Evolutionary conservation across 2,113 vertebrate species (phyloP).

Genomic region (Cinclus cinclus): DNA sequence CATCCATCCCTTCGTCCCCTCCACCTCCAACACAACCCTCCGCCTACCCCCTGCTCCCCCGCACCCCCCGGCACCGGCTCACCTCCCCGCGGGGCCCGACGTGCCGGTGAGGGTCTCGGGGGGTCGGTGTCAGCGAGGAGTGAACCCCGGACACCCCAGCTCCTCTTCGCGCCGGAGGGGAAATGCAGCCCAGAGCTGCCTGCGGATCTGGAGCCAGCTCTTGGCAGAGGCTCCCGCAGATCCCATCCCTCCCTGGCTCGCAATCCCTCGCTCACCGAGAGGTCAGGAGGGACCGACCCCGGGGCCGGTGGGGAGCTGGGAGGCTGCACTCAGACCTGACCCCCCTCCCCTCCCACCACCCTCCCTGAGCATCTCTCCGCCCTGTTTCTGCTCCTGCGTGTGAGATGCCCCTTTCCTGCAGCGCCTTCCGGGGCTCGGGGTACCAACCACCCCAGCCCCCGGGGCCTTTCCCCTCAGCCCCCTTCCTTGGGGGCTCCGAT

Average conservation of each 20-base stretch:
- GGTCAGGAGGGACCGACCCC: slow-evolving; percentile 25
- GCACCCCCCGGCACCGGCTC: not conserved
- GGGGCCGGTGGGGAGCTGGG: not conserved
- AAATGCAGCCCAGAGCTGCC: slow-evolving; percentile 50
- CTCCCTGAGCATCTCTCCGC: not conserved
- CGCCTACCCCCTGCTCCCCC: not conserved
- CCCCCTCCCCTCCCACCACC: not conserved
- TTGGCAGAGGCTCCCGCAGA: slow-evolving; percentile 54
- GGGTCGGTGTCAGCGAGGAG: not conserved
- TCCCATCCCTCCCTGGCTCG: slow-evolving; percentile 54
- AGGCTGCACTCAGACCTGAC: not conserved
- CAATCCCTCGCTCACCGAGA: slow-evolving; percentile 12
- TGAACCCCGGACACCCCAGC: slow-evolving; percentile 40
- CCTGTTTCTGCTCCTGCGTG: not conserved
- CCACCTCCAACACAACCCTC: not conserved
- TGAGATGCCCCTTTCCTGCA: not conserved
- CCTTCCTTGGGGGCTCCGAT: not conserved
- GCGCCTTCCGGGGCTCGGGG: not conserved
- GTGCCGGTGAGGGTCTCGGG: not conserved
- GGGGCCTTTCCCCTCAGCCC: not conserved
- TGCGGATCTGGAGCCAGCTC: slow-evolving; percentile 52
- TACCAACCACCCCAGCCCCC: not conserved
- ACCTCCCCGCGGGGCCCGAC: slow-evolving; percentile 15
- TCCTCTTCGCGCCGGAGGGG: slow-evolving; percentile 37
- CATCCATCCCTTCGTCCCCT: not conserved